Base-by-base conservation (phyloP, 2,797 vertebrate genomes). In the Adelosebastes latens region DNA sequence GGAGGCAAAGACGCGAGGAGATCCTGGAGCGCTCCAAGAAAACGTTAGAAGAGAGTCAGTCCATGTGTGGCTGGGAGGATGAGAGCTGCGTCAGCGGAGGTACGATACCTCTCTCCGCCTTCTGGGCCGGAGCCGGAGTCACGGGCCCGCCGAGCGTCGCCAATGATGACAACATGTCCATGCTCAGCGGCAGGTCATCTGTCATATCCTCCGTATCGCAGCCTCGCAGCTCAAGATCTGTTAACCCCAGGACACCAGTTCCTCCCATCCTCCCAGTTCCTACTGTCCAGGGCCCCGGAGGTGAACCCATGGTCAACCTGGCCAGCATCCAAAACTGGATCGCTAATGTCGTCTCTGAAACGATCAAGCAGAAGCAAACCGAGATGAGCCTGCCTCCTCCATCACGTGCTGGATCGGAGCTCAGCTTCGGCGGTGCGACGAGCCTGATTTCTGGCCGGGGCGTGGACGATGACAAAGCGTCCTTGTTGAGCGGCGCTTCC, bases 251-350 rank as follows among this genome's bases (percentile, higher is more conserved):
- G 25, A 52, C 89, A 1, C 87, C 92, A 2, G 27, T 89, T 20
- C 92, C 95, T 6, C 93, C 95, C 25, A 83, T 94, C 18, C 74
- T 95, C 3, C 94, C 96, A 0, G 90, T 95, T 71, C 95, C 96
- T 1, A 90, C 90, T 1, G 88, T 97, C 14, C 90, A 91, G 4
- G 95, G 96, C 18, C 94, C 95, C 0, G 96, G 96, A 25, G 96
- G 97, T 0, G 97, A 97, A 72, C 96, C 97, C 10, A 95, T 97
- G 77, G 96, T 99, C 60, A 97, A 98, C 75, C 92, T 99, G 9
- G 94, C 97, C 49, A 97, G 96, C 81, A 99, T 99, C 89, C 98
- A 99, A 88, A 98, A 96, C 90, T 99, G 99, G 99, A 99, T 99
- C 0, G 96, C 98, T 34, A 98, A 93, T 0, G 97, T 99, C 0